Evolutionary conservation across 2,113 vertebrate species (phyloP), one percentile per base, ranked within the genome.

Genomic region (Lepisosteus oculatus): DNA sequence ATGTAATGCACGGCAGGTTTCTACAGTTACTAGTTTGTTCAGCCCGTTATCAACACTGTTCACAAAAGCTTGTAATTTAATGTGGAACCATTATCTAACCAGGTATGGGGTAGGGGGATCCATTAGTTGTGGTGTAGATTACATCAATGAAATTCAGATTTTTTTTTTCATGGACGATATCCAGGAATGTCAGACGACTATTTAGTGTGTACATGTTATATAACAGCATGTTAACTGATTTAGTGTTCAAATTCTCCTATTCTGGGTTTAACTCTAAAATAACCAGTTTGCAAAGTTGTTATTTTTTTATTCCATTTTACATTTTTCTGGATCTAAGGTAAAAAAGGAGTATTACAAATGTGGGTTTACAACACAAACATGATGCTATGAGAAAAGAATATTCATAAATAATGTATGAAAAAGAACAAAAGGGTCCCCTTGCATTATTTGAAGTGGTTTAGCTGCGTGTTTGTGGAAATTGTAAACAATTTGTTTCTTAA

Each of bases 81-180:
- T 15, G 56, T 54, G 44, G 61, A 82, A 79, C 76, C 72, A 68
- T 67, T 79, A 77, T 81, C 72, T 72, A 76, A 81, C 78, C 73
- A 83, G 65, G 72, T 69, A 69, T 78, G 77, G 74, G 69, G 73
- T 74, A 65, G 43, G 65, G 76, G 70, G 81, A 85, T 81, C 80
- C 76, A 86, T 88, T 87, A 86, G 77, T 78, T 76, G 75, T 77
- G 74, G 75, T 87, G 75, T 83, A 76, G 80, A 84, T 86, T 80
- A 85, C 80, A 82, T 83, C 78, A 76, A 76, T 70, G 72, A 68
- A 80, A 78, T 73, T 77, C 80, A 62, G 72, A 74, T 80, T 78
- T 74, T 72, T 80, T 76, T 76, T 80, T 76, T 76, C 74, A 80
- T 72, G 69, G 65, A 76, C 67, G 65, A 67, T 77, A 71, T 79